Percentiles rank a stretch among this genome's conserved stretches.
Conservation (phyloP, 35 echinoderm and acorn worm species). For the Lytechinus pictus region DNA sequence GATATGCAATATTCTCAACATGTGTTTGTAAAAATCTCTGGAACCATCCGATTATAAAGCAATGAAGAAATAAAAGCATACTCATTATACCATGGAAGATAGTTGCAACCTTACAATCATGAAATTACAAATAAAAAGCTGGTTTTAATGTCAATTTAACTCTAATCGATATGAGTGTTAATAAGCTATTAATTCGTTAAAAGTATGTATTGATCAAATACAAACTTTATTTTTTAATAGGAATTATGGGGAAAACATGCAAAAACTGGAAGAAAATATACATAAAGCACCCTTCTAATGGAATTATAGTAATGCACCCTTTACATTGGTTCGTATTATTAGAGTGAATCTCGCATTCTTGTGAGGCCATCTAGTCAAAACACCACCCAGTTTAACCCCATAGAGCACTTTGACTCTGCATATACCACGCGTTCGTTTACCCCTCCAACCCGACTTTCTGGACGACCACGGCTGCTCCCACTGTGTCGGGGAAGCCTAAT, state of each 20-base stretch:
- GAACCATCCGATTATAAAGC: too few relatives aligned
- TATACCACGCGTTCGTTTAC: slow-evolving; percentile 22
- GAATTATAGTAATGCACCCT: background rate
- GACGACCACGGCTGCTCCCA: background rate
- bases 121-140: too few relatives aligned
- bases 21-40: too few relatives aligned
- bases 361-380: background rate
- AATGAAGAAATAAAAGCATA: too few relatives aligned
- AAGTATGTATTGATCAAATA: too few relatives aligned
- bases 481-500: background rate
- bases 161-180: too few relatives aligned
- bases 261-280: background rate
- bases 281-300: background rate
- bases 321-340: background rate
- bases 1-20: too few relatives aligned
- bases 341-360: background rate
- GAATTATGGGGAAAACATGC: background rate
- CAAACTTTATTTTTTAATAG: too few relatives aligned
- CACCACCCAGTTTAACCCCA: background rate
- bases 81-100: too few relatives aligned
- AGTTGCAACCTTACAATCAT: too few relatives aligned
- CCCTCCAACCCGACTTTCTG: background rate
- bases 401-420: background rate
- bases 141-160: too few relatives aligned
- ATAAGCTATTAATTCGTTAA: too few relatives aligned